Conservation (phyloP, 1,140 invertebrate genomes). For the Microplitis demolitor region DNA sequence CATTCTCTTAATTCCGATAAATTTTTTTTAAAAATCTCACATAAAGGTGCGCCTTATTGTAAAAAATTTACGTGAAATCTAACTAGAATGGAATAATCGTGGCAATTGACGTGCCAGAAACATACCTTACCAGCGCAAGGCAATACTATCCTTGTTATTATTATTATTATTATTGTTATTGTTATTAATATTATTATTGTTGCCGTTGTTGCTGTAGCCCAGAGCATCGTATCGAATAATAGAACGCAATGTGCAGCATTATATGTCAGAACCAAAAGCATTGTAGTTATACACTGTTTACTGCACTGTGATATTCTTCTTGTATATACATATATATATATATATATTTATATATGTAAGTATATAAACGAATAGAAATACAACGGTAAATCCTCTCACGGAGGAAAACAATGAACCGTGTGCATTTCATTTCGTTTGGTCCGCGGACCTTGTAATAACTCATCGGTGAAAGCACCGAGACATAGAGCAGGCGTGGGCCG, state of each 20-base stretch:
- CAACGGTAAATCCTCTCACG: slow-evolving; percentile 24
- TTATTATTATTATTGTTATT: too few species aligned
- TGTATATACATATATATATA: background rate
- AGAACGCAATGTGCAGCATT: slow-evolving; percentile 1
- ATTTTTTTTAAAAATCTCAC: background rate
- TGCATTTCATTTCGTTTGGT: slow-evolving; percentile 12
- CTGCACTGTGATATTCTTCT: background rate
- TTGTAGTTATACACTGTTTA: background rate
- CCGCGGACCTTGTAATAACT: slow-evolving; percentile 23
- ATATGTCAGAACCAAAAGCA: background rate
- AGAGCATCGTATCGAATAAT: slow-evolving; percentile 12
- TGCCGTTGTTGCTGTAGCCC: background rate
- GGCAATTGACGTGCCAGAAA: slow-evolving; percentile 10
- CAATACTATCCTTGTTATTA: background rate
- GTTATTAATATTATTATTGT: too few species aligned
- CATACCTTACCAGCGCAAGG: background rate
- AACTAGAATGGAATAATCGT: slow-evolving; percentile 17
- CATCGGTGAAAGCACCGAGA: slow-evolving; percentile 27
- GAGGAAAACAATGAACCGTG: slow-evolving; percentile 22
- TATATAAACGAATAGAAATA: slow-evolving; percentile 16
- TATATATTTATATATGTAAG: background rate
- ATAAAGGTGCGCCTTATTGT: slow-evolving; percentile 2
- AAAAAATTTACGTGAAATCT: slow-evolving; percentile 1
- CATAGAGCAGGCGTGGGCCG: slow-evolving; percentile 17
- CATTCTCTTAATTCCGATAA: background rate